Base-by-base conservation (phyloP, 2,113 vertebrate genomes). In the Channa argus region DNA sequence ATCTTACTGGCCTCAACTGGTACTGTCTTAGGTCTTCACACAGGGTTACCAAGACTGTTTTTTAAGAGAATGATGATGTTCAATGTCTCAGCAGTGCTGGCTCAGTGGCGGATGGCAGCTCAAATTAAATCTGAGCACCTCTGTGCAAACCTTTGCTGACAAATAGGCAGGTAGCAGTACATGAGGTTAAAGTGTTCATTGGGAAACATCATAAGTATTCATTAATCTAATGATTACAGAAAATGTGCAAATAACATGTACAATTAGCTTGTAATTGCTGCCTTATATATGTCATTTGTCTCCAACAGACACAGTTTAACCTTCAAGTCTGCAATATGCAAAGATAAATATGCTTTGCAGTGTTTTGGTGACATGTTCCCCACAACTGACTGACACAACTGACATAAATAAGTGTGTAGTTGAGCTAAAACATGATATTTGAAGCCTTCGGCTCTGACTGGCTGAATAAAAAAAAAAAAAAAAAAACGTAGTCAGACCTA, bases 141-240 rank as follows among this genome's bases (percentile, higher is more conserved):
- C 38, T 34, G 46, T 79, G 56, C 74, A 79, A 83, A 76, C 77
- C 67, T 88, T 62, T 73, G 41, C 53, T 73, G 61, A 71, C 55
- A 79, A 66, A 75, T 50, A 79, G 37, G 59, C 33, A 78, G 59
- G 71, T 51, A 62, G 63, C 54, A 46, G 37, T 64, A 11, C 54
- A 65, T 74, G 36, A 33, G n/a, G 44, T 52, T 56, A 5, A 62
- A n/a, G 5, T 14, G 44, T 47, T 36, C 12, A 74, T 53, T 10
- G 5, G 9, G 4, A 45, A 41, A 34, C 3, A 52, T 66, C 24
- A 36, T 41, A 58, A 66, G 50, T 51, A 36, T 9, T 60, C 6
- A 73, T 49, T 52, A 24, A 49, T 63, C 52, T 34, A 59, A 60
- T 43, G 34, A 83, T 50, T 44, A 53, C 5, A 60, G 37, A 14